These are phyloP conservation scores for Hemiscyllium ocellatum DNA, from an alignment of 2,113 vertebrate genomes.

Conservation along the genomic window DNA sequence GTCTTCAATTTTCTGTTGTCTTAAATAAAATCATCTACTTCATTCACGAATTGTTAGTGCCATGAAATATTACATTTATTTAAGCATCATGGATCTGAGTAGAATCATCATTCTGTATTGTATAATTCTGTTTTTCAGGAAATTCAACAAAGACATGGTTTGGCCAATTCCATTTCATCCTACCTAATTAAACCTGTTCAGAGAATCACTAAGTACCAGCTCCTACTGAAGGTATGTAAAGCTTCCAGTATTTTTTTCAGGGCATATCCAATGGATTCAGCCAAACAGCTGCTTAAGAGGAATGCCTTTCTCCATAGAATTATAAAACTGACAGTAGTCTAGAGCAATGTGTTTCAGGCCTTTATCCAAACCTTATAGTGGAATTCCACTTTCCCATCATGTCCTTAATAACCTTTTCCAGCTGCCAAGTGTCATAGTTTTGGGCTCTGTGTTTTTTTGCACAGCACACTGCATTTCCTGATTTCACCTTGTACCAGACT, in stretches of 20 bases:
- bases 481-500: neutral
- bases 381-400: neutral
- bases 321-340: neutral
- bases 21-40: neutral
- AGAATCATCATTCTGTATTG: neutral
- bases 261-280: too few species aligned
- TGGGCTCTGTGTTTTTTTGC: neutral
- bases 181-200: conserved; percentile 98
- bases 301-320: neutral
- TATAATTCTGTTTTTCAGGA: conserved; percentile 62
- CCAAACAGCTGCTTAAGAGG: neutral
- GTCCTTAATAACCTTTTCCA: neutral
- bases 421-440: neutral
- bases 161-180: conserved; percentile 95
- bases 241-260: neutral
- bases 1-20: neutral
- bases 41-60: neutral
- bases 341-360: neutral
- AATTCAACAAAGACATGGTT: conserved; percentile 86
- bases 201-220: conserved; percentile 97
- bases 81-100: neutral
- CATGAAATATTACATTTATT: neutral
- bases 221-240: conserved; percentile 80
- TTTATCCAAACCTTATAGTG: neutral
- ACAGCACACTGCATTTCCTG: neutral